Evolutionary conservation across 2,888 invertebrate genomes (phyloP).

Genomic region (Plagodis dolabraria): DNA sequence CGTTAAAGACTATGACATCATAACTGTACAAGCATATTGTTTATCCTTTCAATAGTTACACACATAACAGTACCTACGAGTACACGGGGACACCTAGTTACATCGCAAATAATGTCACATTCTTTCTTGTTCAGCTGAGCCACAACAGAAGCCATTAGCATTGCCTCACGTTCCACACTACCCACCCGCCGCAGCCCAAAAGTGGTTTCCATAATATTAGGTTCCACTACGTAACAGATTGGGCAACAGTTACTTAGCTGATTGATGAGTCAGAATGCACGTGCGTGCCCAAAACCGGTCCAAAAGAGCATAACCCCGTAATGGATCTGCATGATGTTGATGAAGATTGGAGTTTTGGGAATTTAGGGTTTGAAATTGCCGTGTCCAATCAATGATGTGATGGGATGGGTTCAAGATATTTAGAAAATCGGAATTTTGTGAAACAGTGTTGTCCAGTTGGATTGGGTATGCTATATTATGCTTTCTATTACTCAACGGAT

Average conservation of each 20-base stretch:
- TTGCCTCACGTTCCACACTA: slow-evolving; percentile 33
- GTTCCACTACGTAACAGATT: slow-evolving; percentile 31
- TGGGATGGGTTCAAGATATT: background rate
- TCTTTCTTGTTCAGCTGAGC: slow-evolving; percentile 19
- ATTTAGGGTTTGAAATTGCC: slow-evolving; percentile 22
- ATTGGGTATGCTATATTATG: too few species aligned
- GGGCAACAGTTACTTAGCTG: slow-evolving; percentile 23
- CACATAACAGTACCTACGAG: background rate
- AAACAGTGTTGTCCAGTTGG: too few species aligned
- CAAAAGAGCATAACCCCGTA: slow-evolving; percentile 21
- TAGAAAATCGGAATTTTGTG: too few species aligned
- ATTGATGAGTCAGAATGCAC: slow-evolving; percentile 36
- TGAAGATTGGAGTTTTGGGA: slow-evolving; percentile 24
- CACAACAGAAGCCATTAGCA: slow-evolving; percentile 26
- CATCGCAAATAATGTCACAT: slow-evolving; percentile 23
- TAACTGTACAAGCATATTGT: too few species aligned
- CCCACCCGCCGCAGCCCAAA: slow-evolving; percentile 21
- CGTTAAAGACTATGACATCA: too few species aligned
- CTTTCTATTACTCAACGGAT: too few species aligned
- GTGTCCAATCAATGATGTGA: slow-evolving; percentile 22
- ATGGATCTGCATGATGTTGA: slow-evolving; percentile 26
- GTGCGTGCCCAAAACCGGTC: slow-evolving; percentile 32
- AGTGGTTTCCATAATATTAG: slow-evolving; percentile 34
- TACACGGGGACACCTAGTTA: slow-evolving; percentile 27
- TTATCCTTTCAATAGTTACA: too few species aligned